phyloP scores from a whole-genome alignment of 2,113 vertebrate genomes.

The Fulica atra region DNA sequence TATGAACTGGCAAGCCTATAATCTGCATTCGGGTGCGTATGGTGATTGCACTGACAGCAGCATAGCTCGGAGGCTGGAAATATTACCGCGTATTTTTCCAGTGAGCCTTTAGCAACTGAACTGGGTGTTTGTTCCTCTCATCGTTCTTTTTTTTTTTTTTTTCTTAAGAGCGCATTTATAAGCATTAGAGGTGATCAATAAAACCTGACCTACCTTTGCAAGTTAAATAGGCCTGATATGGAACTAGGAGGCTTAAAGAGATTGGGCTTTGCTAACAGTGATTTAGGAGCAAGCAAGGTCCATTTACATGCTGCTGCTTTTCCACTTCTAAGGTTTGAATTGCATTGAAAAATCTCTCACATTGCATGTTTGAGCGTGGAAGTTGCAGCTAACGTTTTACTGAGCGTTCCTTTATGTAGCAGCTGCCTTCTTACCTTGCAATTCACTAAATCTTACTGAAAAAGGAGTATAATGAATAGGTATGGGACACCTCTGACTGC shows the following conservation, averaged over 20 bases:
- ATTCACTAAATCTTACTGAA: neutral
- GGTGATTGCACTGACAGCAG: neutral
- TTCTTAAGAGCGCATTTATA: conserved; percentile 2
- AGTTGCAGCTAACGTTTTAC: neutral
- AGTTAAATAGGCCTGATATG: conserved; percentile 19
- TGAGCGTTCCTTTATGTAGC: neutral
- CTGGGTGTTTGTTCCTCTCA: neutral
- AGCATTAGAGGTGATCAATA: conserved; percentile 28
- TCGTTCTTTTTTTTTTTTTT: neutral
- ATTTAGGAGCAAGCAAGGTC: neutral
- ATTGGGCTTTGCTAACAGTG: neutral
- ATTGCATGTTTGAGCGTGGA: neutral
- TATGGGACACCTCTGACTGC: neutral
- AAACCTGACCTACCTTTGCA: conserved; percentile 29
- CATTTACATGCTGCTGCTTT: conserved; percentile 29
- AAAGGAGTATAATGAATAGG: neutral
- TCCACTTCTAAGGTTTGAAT: neutral
- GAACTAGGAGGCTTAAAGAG: conserved; percentile 1
- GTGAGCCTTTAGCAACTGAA: neutral
- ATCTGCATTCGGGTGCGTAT: neutral
- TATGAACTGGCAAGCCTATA: neutral
- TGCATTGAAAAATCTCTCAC: neutral
- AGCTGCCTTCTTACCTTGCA: neutral
- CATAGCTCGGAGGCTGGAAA: neutral
- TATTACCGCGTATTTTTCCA: neutral